phyloP scores from a whole-genome alignment of 2,113 vertebrate genomes.

The Tachycineta bicolor region DNA sequence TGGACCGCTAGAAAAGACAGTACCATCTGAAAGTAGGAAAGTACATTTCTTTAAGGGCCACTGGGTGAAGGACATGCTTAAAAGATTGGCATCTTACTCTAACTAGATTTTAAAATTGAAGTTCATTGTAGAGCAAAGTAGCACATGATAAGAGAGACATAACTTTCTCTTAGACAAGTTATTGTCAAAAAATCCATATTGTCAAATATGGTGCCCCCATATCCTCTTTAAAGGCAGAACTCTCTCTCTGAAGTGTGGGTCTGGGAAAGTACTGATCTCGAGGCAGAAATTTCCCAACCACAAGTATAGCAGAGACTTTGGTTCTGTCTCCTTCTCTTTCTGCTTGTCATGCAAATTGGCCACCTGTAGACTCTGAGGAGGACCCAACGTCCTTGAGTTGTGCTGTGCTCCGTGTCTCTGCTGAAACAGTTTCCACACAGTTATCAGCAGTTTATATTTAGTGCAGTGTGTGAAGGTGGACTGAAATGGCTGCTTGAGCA shows the following conservation, averaged over 20 bases:
- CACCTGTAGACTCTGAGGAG: not conserved
- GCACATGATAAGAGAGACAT: not conserved
- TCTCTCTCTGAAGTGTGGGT: not conserved
- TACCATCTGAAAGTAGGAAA: not conserved
- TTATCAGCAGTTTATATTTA: constrained; percentile 35
- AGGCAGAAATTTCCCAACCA: not conserved
- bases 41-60: not conserved
- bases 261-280: not conserved
- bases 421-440: not conserved
- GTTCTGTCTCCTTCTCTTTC: not conserved
- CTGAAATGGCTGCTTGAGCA: not conserved
- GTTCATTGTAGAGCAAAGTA: not conserved
- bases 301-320: not conserved
- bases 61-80: not conserved
- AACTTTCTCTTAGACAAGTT: not conserved
- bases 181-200: not conserved
- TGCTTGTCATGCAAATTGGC: not conserved
- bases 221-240: not conserved
- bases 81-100: not conserved
- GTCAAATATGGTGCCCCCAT: not conserved
- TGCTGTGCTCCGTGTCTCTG: not conserved
- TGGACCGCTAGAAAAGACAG: not conserved
- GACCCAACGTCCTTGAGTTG: not conserved
- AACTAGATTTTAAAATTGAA: not conserved
- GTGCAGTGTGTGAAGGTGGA: not conserved